A percentile compares a stretch with the other conserved stretches of the same genome.
These are phyloP conservation scores for Lithodes maja DNA, from an alignment of 2,888 invertebrate genomes.

Conservation along the genomic window DNA sequence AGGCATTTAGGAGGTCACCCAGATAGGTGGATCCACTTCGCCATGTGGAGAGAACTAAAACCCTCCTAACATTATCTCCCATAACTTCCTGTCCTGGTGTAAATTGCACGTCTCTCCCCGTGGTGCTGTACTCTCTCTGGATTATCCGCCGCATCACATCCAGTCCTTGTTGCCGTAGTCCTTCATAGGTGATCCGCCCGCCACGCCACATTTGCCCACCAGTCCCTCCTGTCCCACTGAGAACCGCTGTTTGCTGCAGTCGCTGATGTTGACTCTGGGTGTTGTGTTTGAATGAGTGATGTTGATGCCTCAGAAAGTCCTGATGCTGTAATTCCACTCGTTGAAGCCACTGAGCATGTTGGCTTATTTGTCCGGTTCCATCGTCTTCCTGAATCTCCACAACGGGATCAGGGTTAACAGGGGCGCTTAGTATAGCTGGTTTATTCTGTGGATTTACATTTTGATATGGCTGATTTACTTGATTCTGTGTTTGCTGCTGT, in stretches of 20 bases:
- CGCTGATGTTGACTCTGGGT: constrained; percentile 2
- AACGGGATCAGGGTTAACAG: neutral
- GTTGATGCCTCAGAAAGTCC: constrained; percentile 29
- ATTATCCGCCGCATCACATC: constrained; percentile 29
- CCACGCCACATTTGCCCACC: neutral
- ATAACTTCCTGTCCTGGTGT: constrained; percentile 48
- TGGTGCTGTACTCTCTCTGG: constrained; percentile 39
- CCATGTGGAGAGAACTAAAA: constrained; percentile 66
- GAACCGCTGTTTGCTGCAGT: constrained; percentile 5
- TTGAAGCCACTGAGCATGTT: constrained; percentile 39
- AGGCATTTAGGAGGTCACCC: constrained; percentile 62
- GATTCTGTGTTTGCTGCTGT: neutral
- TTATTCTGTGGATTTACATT: no score
- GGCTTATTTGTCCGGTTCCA: neutral
- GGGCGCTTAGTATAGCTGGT: neutral
- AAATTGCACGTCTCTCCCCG: constrained; percentile 43
- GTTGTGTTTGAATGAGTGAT: constrained; percentile 23
- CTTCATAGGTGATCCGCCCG: constrained; percentile 34
- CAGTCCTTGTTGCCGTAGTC: constrained; percentile 46
- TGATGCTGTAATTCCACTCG: constrained; percentile 34
- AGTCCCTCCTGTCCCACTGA: neutral
- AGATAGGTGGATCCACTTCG: constrained; percentile 67
- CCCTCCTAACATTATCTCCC: constrained; percentile 32
- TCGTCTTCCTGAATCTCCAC: neutral
- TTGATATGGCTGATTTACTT: no score